Evolutionary conservation across 2,797 vertebrate genomes (phyloP).

Genomic region (Chelmon rostratus): DNA sequence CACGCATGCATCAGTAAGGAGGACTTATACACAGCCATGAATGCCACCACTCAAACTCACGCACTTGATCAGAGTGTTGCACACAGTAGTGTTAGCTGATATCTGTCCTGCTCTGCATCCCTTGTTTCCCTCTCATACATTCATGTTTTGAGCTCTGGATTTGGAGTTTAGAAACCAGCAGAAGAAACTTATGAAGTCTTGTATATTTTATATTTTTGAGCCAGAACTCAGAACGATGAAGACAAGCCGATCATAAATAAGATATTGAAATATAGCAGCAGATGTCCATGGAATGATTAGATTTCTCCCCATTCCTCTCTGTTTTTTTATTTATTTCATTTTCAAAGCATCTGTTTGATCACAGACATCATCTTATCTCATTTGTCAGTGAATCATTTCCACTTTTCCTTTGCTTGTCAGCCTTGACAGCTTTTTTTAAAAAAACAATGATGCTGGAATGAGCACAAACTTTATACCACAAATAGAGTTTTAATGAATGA

Average conservation of each 20-base stretch:
- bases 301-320: conserved; percentile 10
- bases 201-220: conserved; percentile 46
- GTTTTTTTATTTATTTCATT: conserved; percentile 3
- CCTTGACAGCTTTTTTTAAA: not conserved
- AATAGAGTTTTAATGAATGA: conserved; percentile 49
- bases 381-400: conserved; percentile 42
- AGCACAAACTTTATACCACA: conserved; percentile 8
- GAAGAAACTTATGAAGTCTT: conserved; percentile 35
- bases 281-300: conserved; percentile 40
- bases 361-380: conserved; percentile 42
- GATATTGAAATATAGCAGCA: conserved; percentile 43
- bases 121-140: conserved; percentile 10
- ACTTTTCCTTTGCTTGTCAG: conserved; percentile 37
- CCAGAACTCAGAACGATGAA: conserved; percentile 13
- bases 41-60: not conserved
- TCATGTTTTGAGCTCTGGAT: conserved; percentile 14
- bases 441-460: conserved; percentile 28
- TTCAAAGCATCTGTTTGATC: conserved; percentile 38
- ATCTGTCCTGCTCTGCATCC: not conserved
- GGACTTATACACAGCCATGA: not conserved
- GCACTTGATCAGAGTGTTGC: conserved; percentile 1
- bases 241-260: conserved; percentile 56
- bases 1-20: conserved; percentile 96
- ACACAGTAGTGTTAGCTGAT: not conserved
- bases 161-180: conserved; percentile 21